phyloP scores from a whole-genome alignment of 2,888 invertebrate genomes.

The Thecophora atra region DNA sequence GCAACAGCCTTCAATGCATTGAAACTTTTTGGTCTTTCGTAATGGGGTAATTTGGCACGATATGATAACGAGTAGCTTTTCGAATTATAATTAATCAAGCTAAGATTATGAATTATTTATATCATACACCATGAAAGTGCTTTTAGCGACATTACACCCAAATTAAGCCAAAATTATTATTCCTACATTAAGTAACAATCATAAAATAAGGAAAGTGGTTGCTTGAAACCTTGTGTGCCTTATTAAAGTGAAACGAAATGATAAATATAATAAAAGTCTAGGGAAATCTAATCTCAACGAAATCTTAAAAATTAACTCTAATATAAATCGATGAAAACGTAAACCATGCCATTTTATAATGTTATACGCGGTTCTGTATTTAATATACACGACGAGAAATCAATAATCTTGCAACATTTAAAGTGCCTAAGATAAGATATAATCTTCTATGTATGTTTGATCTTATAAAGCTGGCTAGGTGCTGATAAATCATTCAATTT shows the following conservation, averaged over 20 bases:
- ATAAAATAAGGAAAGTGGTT: slow-evolving; percentile 23
- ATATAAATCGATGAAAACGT: no score
- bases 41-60: slow-evolving; percentile 64
- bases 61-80: neutral
- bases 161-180: slow-evolving; percentile 12
- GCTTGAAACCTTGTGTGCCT: slow-evolving; percentile 51
- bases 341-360: slow-evolving; percentile 1
- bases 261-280: slow-evolving; percentile 1
- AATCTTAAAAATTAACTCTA: no score
- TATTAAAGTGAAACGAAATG: slow-evolving; percentile 50
- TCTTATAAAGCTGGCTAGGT: neutral
- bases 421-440: neutral
- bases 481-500: neutral
- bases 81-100: neutral
- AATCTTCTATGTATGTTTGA: neutral
- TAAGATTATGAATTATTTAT: neutral
- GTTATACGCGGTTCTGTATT: neutral
- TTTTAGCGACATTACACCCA: neutral
- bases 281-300: neutral
- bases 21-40: slow-evolving; percentile 86
- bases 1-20: slow-evolving; percentile 92
- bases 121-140: slow-evolving; percentile 1
- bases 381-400: neutral
- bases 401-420: neutral
- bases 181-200: slow-evolving; percentile 18